These are phyloP conservation scores for Sesia apiformis DNA, from an alignment of 2,888 invertebrate species.

Conservation along the genomic window DNA sequence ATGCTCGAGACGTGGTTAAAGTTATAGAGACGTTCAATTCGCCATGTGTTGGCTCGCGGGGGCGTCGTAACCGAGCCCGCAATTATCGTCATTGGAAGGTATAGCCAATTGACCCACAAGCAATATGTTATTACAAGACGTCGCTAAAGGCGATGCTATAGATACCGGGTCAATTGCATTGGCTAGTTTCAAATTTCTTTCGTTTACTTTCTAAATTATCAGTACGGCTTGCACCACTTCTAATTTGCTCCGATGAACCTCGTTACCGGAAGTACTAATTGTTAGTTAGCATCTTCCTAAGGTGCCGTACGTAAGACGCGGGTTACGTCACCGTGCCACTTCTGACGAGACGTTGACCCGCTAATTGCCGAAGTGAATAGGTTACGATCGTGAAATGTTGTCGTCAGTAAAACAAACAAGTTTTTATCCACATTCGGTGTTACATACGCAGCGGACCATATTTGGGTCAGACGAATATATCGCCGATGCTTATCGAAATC, in stretches of 20 bases:
- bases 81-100: conserved; percentile 50
- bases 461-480: conserved; percentile 43
- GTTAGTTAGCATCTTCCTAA: conserved; percentile 30
- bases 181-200: conserved; percentile 41
- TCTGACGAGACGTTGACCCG: conserved; percentile 50
- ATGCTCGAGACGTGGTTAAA: conserved; percentile 15
- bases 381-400: conserved; percentile 47
- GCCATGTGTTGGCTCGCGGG: conserved; percentile 12
- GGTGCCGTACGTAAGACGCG: conserved; percentile 18
- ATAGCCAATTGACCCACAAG: conserved; percentile 59
- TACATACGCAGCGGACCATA: conserved; percentile 22
- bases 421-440: conserved; percentile 23
- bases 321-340: conserved; percentile 53
- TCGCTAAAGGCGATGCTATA: conserved; percentile 32
- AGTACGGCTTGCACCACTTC: conserved; percentile 8
- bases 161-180: conserved; percentile 46
- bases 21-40: conserved; percentile 15
- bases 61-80: conserved; percentile 33
- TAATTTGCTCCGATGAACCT: conserved; percentile 14
- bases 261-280: conserved; percentile 33
- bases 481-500: conserved; percentile 19
- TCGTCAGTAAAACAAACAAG: conserved; percentile 25
- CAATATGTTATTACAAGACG: conserved; percentile 42
- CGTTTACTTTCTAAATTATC: conserved; percentile 47
- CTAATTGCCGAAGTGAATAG: conserved; percentile 56